Base-by-base conservation (phyloP, 2,797 vertebrate species). In the Sebastes cheni region DNA sequence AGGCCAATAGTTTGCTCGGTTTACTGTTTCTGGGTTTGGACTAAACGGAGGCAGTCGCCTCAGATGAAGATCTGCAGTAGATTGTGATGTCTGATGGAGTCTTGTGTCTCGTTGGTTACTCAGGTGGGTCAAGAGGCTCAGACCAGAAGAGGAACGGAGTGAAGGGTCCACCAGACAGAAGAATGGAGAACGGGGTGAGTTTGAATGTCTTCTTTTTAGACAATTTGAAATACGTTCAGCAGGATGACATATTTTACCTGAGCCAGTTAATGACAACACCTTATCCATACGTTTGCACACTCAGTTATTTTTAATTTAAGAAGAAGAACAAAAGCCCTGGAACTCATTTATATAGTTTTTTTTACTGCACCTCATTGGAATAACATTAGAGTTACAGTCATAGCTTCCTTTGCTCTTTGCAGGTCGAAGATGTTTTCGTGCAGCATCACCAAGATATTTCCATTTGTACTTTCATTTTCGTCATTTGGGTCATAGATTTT, bases 131-230 rank as follows among this genome's bases (percentile, higher is more conserved):
- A 68, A 96, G 98, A 87, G 84, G 93, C 82, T 95, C 95, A 3
- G 98, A 98, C 80, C 89, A 94, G 65, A 99, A 97, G 89, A 96
- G 97, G 89, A 99, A 99, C 56, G 97, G 97, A 46, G 93, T 97
- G 61, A 98, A 98, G 87, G 92, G 92, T 46, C 94, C 96, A 0
- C 84, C 94, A 59, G 98, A 99, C 77, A 93, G 96, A 89, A 95
- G 96, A 80, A 94, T 96, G 90, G 98, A 99, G 91, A 99, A 99
- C 11, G 97, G 98, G 86, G 99, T 99, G 92, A 96, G 97, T 95
- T 67, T 8, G 3, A 58, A 5, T 65, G 3, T 67, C 3, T 65
- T 68, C 6, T 55, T 75, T 72, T 79, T 10, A 13, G 50, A 65
- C 5, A n/a, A 29, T 75, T 55, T 67, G 11, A 80, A 80, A 72